Base-by-base conservation (phyloP, 2,888 invertebrate species). In the Apotomis betuletana region DNA sequence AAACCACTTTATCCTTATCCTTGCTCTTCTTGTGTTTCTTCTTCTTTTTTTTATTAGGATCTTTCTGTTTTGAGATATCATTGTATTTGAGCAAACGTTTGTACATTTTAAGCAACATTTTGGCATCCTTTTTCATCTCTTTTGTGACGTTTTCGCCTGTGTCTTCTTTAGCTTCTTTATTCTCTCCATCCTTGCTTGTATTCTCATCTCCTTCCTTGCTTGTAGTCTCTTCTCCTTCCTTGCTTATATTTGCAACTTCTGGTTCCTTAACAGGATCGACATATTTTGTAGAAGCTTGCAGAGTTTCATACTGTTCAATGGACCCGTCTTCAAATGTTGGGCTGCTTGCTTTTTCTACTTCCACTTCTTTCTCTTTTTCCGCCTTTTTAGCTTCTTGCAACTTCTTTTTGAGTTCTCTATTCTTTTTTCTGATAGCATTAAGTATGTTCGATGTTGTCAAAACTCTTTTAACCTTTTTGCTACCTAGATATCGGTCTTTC, bases 391-490 rank as follows among this genome's bases (percentile, higher is more conserved):
- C 15, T 41, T 76, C 76, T 70, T 73, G 67, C 3, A 93, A 75
- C 69, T 90, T 92, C 74, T 82, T 88, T 76, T 93, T 93, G 1
- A 94, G 76, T 71, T 93, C 88, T 78, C 82, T 92, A 76, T 95
- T 94, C 80, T 95, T 95, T 77, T 94, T 94, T 74, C 95, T 87
- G n/a, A 95, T 84, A 15, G 94, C 94, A 76, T 95, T 95, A 0
- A 94, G 86, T 58, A 95, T 89, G 59, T 94, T 94, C 0, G 95
- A 91, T 0, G 94, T 91, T 0, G 90, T 92, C 15, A 95, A 80
- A 1, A 95, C 94, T 77, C 85, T 94, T 79, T 93, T 94, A 0
- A 95, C 95, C 84, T 95, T 95, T 12, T 88, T 92, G 75, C 95
- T 95, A 10, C 89, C 94, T 59, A 95, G 84, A 81, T 95, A 95